phyloP scores from a whole-genome alignment of 2,888 invertebrate genomes.

The Macroteleia sp. region DNA sequence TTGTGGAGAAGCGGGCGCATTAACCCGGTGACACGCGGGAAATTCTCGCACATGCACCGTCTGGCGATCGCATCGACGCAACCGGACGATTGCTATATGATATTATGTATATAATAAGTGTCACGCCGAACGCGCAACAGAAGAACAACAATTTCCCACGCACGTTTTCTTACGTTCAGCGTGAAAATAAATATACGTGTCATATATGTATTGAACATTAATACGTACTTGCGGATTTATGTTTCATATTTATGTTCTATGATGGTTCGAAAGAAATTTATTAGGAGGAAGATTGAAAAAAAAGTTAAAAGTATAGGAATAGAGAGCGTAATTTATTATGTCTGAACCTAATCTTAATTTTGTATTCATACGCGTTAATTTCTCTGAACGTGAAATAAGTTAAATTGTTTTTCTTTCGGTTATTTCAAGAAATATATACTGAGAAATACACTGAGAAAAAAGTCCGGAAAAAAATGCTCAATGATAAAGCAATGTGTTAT shows the following conservation, averaged over 20 bases:
- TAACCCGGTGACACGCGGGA: conserved; percentile 66
- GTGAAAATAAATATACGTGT: conserved; percentile 25
- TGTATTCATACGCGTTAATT: too few relatives aligned
- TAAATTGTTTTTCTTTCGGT: too few relatives aligned
- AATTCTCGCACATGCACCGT: conserved; percentile 58
- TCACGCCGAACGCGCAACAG: conserved; percentile 39
- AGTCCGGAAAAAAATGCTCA: too few relatives aligned
- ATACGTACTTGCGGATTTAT: conserved; percentile 6
- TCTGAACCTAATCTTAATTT: too few relatives aligned
- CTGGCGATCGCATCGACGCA: conserved; percentile 51
- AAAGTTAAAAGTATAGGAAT: too few relatives aligned
- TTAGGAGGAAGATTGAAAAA: too few relatives aligned
- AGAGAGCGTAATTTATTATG: too few relatives aligned
- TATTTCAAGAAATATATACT: too few relatives aligned
- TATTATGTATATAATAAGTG: conserved; percentile 61
- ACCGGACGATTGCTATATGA: conserved; percentile 49
- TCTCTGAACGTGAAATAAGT: too few relatives aligned
- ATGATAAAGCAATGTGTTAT: too few relatives aligned
- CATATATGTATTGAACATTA: conserved; percentile 13
- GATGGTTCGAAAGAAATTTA: not conserved
- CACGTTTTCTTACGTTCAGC: conserved; percentile 28
- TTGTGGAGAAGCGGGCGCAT: conserved; percentile 58
- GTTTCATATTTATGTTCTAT: not conserved
- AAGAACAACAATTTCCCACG: conserved; percentile 53
- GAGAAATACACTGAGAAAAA: too few relatives aligned